A percentile compares a stretch with the other conserved stretches of the same genome.
These are phyloP conservation scores for Cyprinodon variegatus DNA, from an alignment of 2,113 vertebrate species.

Conservation along the genomic window DNA sequence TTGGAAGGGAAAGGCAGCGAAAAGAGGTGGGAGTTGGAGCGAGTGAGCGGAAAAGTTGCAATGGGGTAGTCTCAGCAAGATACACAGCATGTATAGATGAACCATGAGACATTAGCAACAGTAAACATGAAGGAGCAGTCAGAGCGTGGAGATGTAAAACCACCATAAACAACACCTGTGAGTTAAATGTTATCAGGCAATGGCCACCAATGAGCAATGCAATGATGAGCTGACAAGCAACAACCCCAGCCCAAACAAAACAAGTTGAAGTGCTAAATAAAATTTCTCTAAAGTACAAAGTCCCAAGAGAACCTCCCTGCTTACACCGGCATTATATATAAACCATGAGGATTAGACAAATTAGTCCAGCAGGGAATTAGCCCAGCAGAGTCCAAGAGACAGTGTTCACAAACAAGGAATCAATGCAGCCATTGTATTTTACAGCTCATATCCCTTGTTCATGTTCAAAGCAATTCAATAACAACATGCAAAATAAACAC, in stretches of 20 bases:
- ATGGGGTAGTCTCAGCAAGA: conserved; percentile 47
- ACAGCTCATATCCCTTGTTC: conserved; percentile 6
- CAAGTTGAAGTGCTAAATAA: not conserved
- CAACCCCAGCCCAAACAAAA: not conserved
- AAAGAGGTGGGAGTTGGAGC: conserved; percentile 31
- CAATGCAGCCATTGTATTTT: conserved; percentile 3
- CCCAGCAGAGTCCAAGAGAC: conserved; percentile 1
- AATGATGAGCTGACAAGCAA: conserved; percentile 45
- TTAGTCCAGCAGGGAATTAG: conserved; percentile 11
- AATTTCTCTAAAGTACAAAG: not conserved
- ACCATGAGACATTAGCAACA: conserved; percentile 55
- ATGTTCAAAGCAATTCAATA: conserved; percentile 14
- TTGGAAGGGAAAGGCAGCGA: conserved; percentile 30
- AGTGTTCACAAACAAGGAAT: conserved; percentile 19
- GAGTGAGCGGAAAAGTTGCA: conserved; percentile 55
- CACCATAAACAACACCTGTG: conserved; percentile 33
- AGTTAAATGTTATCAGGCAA: conserved; percentile 54
- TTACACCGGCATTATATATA: conserved; percentile 3
- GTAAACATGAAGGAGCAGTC: conserved; percentile 13
- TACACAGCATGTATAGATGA: conserved; percentile 44
- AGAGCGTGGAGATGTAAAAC: conserved; percentile 25
- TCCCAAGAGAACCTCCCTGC: not conserved
- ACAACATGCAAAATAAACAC: conserved; percentile 10
- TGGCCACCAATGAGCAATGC: conserved; percentile 55
- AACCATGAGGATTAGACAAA: conserved; percentile 15